phyloP scores from a whole-genome alignment of 2,888 invertebrate genomes.

The Dorcus parallelipipedus region DNA sequence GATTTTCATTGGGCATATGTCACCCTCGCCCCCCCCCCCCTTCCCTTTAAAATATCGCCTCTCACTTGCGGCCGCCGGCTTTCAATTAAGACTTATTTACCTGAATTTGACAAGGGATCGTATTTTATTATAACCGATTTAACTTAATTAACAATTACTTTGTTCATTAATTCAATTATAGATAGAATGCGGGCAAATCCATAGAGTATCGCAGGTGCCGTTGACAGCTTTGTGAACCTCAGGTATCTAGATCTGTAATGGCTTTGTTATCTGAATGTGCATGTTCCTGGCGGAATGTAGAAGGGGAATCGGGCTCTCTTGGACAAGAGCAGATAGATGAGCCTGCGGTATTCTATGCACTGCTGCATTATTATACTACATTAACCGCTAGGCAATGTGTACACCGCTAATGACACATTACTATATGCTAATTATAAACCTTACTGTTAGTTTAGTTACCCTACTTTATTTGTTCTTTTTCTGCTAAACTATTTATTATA shows the following conservation, averaged over 20 bases:
- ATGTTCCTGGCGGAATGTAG: conserved; percentile 29
- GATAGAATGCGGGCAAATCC: conserved; percentile 37
- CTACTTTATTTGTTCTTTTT: too few species aligned
- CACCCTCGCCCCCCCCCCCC: conserved; percentile 17
- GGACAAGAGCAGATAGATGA: conserved; percentile 24
- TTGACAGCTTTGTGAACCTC: conserved; percentile 37
- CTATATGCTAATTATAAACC: conserved; percentile 4
- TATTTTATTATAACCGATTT: conserved; percentile 24
- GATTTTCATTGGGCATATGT: conserved; percentile 38
- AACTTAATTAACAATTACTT: conserved; percentile 36
- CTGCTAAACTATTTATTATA: too few species aligned
- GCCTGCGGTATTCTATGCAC: conserved; percentile 22
- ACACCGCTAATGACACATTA: conserved; percentile 19
- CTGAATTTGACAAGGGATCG: conserved; percentile 23
- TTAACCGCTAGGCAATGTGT: conserved; percentile 22
- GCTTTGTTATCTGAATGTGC: conserved; percentile 37
- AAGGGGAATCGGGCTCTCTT: conserved; percentile 14
- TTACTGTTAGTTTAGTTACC: too few species aligned
- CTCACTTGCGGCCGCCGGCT: background rate
- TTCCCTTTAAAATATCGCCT: conserved; percentile 27
- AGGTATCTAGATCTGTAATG: conserved; percentile 39
- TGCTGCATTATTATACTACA: conserved; percentile 25
- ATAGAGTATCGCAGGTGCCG: conserved; percentile 31
- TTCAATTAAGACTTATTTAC: conserved; percentile 18
- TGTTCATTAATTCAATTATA: conserved; percentile 31